phyloP scores from a whole-genome alignment of 2,888 invertebrate genomes.

The Tinea trinotella region DNA sequence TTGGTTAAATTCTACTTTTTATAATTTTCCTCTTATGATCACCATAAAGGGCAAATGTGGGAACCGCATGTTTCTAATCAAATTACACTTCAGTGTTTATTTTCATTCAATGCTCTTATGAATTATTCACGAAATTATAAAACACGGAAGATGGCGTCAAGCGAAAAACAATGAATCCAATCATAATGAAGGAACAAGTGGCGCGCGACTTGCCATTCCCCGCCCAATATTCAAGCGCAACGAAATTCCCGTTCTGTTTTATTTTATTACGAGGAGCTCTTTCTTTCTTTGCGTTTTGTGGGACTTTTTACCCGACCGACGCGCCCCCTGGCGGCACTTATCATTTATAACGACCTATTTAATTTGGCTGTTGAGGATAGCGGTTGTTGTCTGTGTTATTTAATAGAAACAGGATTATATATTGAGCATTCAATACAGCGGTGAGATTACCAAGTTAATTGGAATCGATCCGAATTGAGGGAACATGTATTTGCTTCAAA shows the following conservation, averaged over 20 bases:
- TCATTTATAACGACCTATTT: slow-evolving; percentile 34
- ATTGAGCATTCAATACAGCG: not conserved
- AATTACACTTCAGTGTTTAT: slow-evolving; percentile 19
- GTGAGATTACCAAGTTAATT: slow-evolving; percentile 14
- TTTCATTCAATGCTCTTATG: slow-evolving; percentile 30
- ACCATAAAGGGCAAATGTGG: not conserved
- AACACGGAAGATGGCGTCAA: slow-evolving; percentile 37
- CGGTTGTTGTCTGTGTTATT: not conserved
- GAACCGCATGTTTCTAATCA: slow-evolving; percentile 1
- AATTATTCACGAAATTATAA: slow-evolving; percentile 42
- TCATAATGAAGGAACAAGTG: slow-evolving; percentile 35
- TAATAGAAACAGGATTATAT: slow-evolving; percentile 9
- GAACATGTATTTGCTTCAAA: not conserved
- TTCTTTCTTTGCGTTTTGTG: slow-evolving; percentile 28
- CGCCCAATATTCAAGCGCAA: slow-evolving; percentile 25
- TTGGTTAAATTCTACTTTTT: not conserved
- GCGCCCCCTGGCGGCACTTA: slow-evolving; percentile 32
- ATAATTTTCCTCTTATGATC: not conserved
- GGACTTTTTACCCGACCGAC: slow-evolving; percentile 32
- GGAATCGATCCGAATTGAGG: not conserved
- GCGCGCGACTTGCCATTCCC: slow-evolving; percentile 21
- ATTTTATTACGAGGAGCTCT: slow-evolving; percentile 29
- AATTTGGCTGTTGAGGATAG: slow-evolving; percentile 30
- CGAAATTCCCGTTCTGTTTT: slow-evolving; percentile 33
- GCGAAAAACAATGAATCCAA: slow-evolving; percentile 45